Conservation (phyloP, 1,140 invertebrate genomes). For the Gryllus bimaculatus region DNA sequence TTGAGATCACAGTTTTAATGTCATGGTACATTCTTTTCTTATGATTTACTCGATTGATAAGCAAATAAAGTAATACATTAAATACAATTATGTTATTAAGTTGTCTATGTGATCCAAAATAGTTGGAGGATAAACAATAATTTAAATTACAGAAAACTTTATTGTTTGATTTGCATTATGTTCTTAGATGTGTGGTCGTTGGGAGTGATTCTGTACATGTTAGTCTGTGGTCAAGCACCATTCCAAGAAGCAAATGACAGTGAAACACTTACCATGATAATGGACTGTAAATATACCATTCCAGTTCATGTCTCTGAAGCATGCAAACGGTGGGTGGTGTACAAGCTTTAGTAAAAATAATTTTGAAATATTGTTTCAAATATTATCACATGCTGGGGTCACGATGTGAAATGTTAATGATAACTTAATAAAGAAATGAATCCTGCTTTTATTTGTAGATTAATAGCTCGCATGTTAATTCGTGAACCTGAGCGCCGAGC, state of each 20-base stretch:
- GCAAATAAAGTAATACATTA: neutral
- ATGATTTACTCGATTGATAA: neutral
- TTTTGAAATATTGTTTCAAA: too few relatives aligned
- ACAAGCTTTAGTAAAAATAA: too few relatives aligned
- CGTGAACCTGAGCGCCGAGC: constrained; percentile 85
- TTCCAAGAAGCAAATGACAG: constrained; percentile 99
- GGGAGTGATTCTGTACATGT: constrained; percentile 96
- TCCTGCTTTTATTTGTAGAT: constrained; percentile 39
- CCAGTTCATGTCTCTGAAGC: constrained; percentile 77
- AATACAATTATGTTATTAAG: neutral
- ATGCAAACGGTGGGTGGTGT: constrained; percentile 59
- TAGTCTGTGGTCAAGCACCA: constrained; percentile 92
- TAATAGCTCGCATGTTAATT: constrained; percentile 88
- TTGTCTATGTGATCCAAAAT: neutral
- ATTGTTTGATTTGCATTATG: constrained; percentile 22
- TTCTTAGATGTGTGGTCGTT: constrained; percentile 90
- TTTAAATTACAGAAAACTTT: neutral
- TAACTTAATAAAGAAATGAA: neutral
- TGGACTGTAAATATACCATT: constrained; percentile 97
- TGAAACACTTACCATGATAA: constrained; percentile 98
- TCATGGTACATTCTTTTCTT: neutral
- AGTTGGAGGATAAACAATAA: neutral
- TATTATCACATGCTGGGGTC: too few relatives aligned
- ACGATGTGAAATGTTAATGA: too few relatives aligned
- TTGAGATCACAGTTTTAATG: neutral